Base-by-base conservation (phyloP, 2,797 vertebrate species). In the Pelobates cultripes region DNA sequence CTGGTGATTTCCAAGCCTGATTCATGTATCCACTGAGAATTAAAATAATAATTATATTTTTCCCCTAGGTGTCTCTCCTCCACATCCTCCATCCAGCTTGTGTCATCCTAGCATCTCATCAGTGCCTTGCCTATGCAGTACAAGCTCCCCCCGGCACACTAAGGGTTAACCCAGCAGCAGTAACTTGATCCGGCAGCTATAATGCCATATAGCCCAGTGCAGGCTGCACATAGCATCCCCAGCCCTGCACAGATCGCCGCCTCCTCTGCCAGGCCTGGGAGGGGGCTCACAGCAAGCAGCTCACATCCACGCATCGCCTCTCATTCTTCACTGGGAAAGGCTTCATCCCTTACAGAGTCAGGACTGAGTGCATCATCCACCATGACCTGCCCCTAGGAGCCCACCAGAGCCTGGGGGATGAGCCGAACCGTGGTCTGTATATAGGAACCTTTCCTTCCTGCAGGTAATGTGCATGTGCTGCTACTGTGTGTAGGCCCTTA, bases 361-460 rank as follows among this genome's bases (percentile, higher is more conserved):
- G 28, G 28, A 68, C n/a, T 68, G 64, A 69, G 66, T 60, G 69
- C 67, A 81, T 61, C 73, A 60, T 13, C 15, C 73, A 53, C 9
- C 75, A 83, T 83, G 81, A 43, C 44, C 75, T 28, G 76, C 81
- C 73, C 70, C 81, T 61, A 78, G 63, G 74, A 77, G 40, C 6
- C 41, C 45, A 41, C 75, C 15, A 53, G n/a, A 43, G 51, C n/a
- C 73, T 13, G 73, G 42, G 47, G 42, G 7, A 73, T 69, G 75
- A 78, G 63, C 81, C 57, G 47, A 51, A 63, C 43, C 45, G 53
- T 42, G 75, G 77, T 61, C 75, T 70, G 51, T 14, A 73, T 68
- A 57, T 73, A 78, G 75, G 80, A 82, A 45, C 80, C 70, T 47
- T 17, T 28, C 28, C 28, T 28, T 7, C 41, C 75, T 53, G 70